Percentiles rank a stretch among this genome's conserved stretches.
Evolutionary conservation across 2,888 invertebrate species (phyloP).

Genomic region (Drosophila cognata): DNA sequence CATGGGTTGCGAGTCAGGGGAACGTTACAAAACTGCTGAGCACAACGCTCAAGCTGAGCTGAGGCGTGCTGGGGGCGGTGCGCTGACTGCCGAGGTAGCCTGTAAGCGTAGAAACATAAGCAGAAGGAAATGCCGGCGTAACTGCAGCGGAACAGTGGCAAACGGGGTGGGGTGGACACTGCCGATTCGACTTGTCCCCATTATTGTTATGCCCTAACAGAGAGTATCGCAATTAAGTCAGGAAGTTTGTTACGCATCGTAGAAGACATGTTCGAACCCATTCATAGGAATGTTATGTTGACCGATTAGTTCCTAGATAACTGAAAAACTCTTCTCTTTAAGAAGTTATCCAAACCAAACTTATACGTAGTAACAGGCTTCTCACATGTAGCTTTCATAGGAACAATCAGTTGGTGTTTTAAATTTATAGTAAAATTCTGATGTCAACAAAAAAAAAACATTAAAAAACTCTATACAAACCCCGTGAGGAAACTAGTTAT

Average conservation of each 20-base stretch:
- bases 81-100: not conserved
- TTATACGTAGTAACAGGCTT: not conserved
- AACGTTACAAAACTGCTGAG: constrained; percentile 70
- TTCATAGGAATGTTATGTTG: not conserved
- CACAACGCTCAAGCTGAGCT: constrained; percentile 58
- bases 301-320: not conserved
- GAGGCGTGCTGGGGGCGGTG: constrained; percentile 2
- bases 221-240: not conserved
- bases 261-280: not conserved
- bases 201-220: not conserved
- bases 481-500: not conserved
- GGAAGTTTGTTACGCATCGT: not conserved
- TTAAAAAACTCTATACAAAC: not conserved
- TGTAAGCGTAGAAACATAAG: constrained; percentile 57
- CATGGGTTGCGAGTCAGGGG: constrained; percentile 67
- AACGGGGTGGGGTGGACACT: not conserved
- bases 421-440: not conserved
- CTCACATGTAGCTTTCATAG: not conserved
- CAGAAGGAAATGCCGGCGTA: constrained; percentile 45
- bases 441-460: not conserved
- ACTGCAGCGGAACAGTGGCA: constrained; percentile 45
- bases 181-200: constrained; percentile 46
- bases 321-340: not conserved
- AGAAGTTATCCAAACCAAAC: not conserved
- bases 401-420: not conserved